Evolutionary conservation across 2,888 invertebrate species (phyloP), one percentile per base, ranked within the genome.

Genomic region (Philonicus albiceps): DNA sequence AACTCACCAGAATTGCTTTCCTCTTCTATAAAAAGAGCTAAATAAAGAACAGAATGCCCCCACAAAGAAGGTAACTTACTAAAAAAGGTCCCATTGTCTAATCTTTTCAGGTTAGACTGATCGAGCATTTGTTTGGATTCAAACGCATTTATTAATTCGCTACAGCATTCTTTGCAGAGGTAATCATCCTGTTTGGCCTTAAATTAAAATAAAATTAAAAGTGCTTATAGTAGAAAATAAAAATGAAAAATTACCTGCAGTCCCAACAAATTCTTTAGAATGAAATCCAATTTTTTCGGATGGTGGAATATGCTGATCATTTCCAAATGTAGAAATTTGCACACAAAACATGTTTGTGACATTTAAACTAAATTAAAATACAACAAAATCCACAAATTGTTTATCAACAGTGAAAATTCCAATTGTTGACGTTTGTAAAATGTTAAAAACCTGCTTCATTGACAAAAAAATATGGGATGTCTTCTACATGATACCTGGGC

Each of bases 101-200:
- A n/a, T n/a, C n/a, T n/a, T n/a, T n/a, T n/a, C n/a, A n/a, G n/a
- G 31, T 31, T 31, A 0, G 87, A 87, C 72, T 87, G 87, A 4
- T 85, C 64, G 30, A 86, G 87, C 55, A 87, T 88, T 43, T 87
- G 87, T 30, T 87, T 86, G 75, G 87, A 88, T 81, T 87, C 86
- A 72, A 81, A 87, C 7, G 87, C 78, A 19, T 86, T 86, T 86
- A 87, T 87, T 53, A 87, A 34, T 16, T 88, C 87, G 75, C 87
- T 87, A 30, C 87, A 88, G 72, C 88, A 88, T 2, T 85, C 22
- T 74, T 85, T 86, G 43, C 88, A 88, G 16, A 88, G 85, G 30
- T 64, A 78, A 78, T 88, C 88, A n/a, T 87, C 81, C 40, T 80
- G 31, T 11, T 74, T 85, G 27, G 87, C 87, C 88, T 88, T 31